Evolutionary conservation across 1,140 invertebrate species (phyloP).

Genomic region (Hylyphantes graminicola): DNA sequence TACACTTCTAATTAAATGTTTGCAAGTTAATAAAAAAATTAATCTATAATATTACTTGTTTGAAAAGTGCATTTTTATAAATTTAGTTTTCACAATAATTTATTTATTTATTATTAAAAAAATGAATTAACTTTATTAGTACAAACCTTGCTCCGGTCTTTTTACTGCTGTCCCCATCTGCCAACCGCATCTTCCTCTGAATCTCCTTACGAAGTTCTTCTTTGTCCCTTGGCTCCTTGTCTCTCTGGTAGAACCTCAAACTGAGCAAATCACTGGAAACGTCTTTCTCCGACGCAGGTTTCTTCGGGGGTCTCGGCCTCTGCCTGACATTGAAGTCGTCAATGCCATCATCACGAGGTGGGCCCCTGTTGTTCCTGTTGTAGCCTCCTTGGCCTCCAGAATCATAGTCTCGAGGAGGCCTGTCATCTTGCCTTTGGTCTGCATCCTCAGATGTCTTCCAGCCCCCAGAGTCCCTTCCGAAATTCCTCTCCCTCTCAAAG

Average conservation of each 20-base stretch:
- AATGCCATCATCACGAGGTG: not conserved
- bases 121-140: no score
- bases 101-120: no score
- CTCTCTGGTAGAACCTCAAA: conserved; percentile 35
- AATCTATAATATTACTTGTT: no score
- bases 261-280: conserved; percentile 19
- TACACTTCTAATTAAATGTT: no score
- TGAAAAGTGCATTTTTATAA: no score
- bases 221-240: not conserved
- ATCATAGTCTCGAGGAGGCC: not conserved
- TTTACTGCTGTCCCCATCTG: no score
- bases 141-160: no score
- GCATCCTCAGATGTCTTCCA: conserved; percentile 25
- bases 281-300: not conserved
- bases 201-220: no score
- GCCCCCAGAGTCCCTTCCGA: conserved; percentile 5
- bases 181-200: no score
- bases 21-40: no score
- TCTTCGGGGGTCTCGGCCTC: not conserved
- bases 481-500: conserved; percentile 36
- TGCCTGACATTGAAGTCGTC: not conserved
- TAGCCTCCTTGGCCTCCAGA: not conserved
- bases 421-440: not conserved
- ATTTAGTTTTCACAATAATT: no score
- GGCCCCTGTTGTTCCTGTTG: not conserved